Evolutionary conservation across 2,888 invertebrate species (phyloP).

Genomic region (Druceiella hillmani): DNA sequence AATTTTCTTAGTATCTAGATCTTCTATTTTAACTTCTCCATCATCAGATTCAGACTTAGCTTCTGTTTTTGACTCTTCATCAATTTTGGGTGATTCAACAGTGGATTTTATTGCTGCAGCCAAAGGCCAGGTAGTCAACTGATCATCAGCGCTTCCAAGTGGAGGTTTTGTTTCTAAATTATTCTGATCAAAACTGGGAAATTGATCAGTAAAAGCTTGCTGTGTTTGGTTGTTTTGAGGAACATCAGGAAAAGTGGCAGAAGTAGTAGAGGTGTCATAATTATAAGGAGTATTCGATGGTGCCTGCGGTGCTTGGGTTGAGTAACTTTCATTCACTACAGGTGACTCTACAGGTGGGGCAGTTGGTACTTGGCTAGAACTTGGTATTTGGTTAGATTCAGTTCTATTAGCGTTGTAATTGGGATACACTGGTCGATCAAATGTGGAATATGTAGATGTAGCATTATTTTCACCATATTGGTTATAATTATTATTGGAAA

Average conservation of each 20-base stretch:
- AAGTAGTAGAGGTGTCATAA: constrained; percentile 31
- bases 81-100: constrained; percentile 27
- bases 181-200: constrained; percentile 34
- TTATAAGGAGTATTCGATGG: constrained; percentile 33
- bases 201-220: constrained; percentile 33
- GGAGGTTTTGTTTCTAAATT: constrained; percentile 39
- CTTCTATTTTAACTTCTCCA: constrained; percentile 49
- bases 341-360: background rate
- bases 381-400: background rate
- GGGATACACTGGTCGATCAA: too few relatives aligned
- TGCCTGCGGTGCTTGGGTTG: constrained; percentile 14
- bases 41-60: constrained; percentile 50
- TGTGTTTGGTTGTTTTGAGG: constrained; percentile 28
- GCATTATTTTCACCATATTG: too few relatives aligned
- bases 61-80: constrained; percentile 31
- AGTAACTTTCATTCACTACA: background rate
- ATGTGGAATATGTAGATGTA: too few relatives aligned
- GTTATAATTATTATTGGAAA: too few relatives aligned
- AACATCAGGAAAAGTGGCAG: constrained; percentile 31
- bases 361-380: background rate
- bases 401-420: background rate
- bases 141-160: constrained; percentile 38
- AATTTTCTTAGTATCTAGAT: constrained; percentile 46
- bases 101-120: constrained; percentile 41
- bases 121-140: constrained; percentile 42